Percentiles rank a stretch among this genome's conserved stretches.
phyloP scores from a whole-genome alignment of 2,888 invertebrate species.

The Oxystoma pomonae region DNA sequence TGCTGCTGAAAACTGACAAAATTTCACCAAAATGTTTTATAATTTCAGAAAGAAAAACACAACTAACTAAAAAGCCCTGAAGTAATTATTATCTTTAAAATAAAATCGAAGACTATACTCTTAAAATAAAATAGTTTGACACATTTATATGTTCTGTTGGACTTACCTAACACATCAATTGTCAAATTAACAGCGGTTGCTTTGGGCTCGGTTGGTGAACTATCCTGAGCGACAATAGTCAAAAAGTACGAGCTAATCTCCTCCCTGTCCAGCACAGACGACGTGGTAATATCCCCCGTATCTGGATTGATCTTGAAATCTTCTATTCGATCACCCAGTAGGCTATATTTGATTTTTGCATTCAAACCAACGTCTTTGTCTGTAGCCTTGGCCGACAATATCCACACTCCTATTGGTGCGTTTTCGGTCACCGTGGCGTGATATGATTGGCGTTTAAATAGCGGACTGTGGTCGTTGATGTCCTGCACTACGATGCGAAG shows the following conservation, averaged over 20 bases:
- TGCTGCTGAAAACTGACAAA: too few species aligned
- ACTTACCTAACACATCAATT: conserved; percentile 55
- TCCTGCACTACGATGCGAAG: conserved; percentile 88
- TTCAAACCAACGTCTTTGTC: conserved; percentile 83
- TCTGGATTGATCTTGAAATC: conserved; percentile 73
- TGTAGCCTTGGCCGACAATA: conserved; percentile 72
- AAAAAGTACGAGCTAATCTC: conserved; percentile 72
- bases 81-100: too few species aligned
- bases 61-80: too few species aligned
- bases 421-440: conserved; percentile 79
- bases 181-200: conserved; percentile 81
- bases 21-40: too few species aligned
- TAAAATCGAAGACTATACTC: too few species aligned
- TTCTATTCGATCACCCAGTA: conserved; percentile 77
- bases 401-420: conserved; percentile 69
- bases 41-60: too few species aligned
- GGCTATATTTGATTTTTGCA: conserved; percentile 80
- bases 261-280: conserved; percentile 73
- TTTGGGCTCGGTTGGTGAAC: conserved; percentile 78
- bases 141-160: too few species aligned
- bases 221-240: conserved; percentile 84
- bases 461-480: conserved; percentile 89
- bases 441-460: conserved; percentile 79
- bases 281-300: conserved; percentile 75
- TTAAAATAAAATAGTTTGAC: too few species aligned